Percentiles rank a stretch among this genome's conserved stretches.
These are phyloP conservation scores for Pogonomyrmex californicus DNA, from an alignment of 1,140 invertebrate species.

Conservation along the genomic window DNA sequence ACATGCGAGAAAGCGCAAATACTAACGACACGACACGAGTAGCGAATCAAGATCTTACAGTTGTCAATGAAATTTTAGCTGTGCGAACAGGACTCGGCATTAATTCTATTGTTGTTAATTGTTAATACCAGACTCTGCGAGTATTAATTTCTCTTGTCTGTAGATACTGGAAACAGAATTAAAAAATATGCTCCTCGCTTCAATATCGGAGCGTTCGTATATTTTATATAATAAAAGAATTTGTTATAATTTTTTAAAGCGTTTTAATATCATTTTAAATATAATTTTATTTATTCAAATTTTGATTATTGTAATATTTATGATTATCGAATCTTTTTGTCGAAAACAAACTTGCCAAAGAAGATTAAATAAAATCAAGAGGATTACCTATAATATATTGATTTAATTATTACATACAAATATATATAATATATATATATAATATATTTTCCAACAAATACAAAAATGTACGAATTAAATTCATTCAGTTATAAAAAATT, in stretches of 20 bases:
- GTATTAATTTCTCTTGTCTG: background rate
- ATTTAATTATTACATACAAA: background rate
- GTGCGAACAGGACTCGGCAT: background rate
- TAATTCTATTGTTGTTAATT: slow-evolving; percentile 21
- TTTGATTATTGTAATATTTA: background rate
- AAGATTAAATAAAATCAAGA: background rate
- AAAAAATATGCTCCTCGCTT: background rate
- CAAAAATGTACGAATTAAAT: slow-evolving; percentile 28
- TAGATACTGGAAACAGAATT: background rate
- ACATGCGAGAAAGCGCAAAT: slow-evolving; percentile 22
- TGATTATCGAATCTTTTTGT: background rate
- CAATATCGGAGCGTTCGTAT: background rate
- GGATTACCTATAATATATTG: background rate
- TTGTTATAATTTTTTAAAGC: background rate
- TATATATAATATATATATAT: too few relatives aligned
- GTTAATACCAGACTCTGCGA: background rate
- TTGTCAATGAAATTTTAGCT: slow-evolving; percentile 11
- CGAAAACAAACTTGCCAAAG: background rate
- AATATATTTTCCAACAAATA: background rate
- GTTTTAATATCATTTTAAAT: background rate
- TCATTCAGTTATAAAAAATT: background rate
- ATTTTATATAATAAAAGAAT: background rate
- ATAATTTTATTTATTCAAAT: background rate
- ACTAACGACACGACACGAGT: slow-evolving; percentile 61
- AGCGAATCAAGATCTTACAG: slow-evolving; percentile 29